phyloP scores from a whole-genome alignment of 2,113 vertebrate species.

The Heterotilapia buettikoferi region DNA sequence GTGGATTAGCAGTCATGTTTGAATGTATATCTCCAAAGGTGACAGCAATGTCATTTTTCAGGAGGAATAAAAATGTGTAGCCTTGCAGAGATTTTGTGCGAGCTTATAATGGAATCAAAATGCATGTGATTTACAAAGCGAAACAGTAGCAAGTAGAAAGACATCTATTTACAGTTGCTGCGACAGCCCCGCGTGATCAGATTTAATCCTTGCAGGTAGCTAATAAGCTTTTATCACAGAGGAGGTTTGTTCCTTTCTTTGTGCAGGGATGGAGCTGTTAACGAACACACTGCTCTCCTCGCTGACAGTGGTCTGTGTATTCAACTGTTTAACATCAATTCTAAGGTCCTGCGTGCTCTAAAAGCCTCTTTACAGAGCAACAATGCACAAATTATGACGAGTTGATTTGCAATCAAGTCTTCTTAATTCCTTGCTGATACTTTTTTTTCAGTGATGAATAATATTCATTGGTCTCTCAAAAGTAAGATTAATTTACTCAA shows the following conservation, averaged over 20 bases:
- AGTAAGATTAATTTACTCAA: not conserved
- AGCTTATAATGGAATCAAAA: constrained; percentile 20
- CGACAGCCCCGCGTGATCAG: constrained; percentile 10
- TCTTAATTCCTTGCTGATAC: not conserved
- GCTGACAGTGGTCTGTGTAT: not conserved
- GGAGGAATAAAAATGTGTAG: not conserved
- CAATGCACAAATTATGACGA: constrained; percentile 3
- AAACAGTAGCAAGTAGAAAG: not conserved
- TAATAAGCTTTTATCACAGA: constrained; percentile 49
- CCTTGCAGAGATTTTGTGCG: constrained; percentile 7
- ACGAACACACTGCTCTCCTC: not conserved
- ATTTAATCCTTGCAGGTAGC: constrained; percentile 45
- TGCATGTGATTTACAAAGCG: constrained; percentile 23
- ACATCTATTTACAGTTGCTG: constrained; percentile 32
- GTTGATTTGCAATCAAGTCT: not conserved
- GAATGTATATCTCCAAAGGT: constrained; percentile 54
- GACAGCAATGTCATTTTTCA: constrained; percentile 51
- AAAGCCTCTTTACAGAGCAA: not conserved
- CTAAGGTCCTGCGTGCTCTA: constrained; percentile 1
- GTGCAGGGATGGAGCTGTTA: constrained; percentile 11
- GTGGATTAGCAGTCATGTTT: constrained; percentile 41
- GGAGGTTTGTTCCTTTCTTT: constrained; percentile 28
- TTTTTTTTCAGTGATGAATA: not conserved
- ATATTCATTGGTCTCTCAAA: not conserved
- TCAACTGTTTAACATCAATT: constrained; percentile 19